Percentiles rank a stretch among this genome's conserved stretches.
Evolutionary conservation across 2,797 vertebrate species (phyloP).

Genomic region (Hypotaenidia okinawae): DNA sequence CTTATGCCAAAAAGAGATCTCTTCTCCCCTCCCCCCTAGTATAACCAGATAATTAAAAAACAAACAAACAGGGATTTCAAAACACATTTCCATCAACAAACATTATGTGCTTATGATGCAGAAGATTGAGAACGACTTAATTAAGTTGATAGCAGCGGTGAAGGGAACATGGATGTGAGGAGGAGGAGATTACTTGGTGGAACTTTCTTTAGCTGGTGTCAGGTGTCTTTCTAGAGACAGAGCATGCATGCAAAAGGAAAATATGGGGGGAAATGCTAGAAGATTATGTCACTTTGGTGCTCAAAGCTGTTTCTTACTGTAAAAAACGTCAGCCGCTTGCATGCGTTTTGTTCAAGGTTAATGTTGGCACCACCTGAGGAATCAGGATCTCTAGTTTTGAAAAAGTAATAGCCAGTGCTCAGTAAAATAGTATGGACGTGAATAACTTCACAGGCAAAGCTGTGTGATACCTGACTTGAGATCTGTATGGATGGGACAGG

Average conservation of each 20-base stretch:
- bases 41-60: conserved; percentile 58
- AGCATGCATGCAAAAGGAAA: background rate
- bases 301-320: background rate
- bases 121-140: conserved; percentile 44
- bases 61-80: conserved; percentile 50
- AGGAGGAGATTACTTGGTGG: background rate
- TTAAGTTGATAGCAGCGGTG: conserved; percentile 33
- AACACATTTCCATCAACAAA: conserved; percentile 40
- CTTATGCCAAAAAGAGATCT: background rate
- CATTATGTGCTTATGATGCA: conserved; percentile 43
- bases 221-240: background rate
- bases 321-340: conserved; percentile 4
- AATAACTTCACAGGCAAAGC: background rate
- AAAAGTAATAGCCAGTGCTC: background rate
- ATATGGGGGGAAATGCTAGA: background rate
- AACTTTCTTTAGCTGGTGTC: conserved; percentile 7
- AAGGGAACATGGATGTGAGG: background rate
- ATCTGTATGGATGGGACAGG: background rate
- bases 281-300: background rate
- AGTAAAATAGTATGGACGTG: background rate
- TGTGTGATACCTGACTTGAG: background rate
- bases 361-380: background rate
- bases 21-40: background rate
- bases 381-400: background rate
- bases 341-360: background rate